A percentile compares a stretch with the other conserved stretches of the same genome.
phyloP scores from a whole-genome alignment of 2,113 vertebrate species.

The Callipepla squamata region DNA sequence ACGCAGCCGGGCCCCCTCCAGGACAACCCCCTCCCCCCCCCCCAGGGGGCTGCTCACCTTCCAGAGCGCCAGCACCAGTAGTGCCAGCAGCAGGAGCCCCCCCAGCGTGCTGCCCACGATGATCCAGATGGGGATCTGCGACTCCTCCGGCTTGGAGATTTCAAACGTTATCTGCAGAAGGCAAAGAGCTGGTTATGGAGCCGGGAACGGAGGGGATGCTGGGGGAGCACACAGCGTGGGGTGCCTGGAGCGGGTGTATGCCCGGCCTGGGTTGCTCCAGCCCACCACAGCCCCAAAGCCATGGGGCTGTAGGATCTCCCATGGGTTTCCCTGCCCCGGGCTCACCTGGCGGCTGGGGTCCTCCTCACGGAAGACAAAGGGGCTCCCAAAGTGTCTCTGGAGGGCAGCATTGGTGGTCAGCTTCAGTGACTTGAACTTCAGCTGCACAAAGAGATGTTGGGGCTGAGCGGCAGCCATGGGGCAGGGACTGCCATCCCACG shows the following conservation, averaged over 20 bases:
- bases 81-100: slow-evolving; percentile 88
- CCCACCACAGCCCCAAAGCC: accelerated
- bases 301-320: accelerated
- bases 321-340: not conserved
- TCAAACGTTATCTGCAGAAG: slow-evolving; percentile 84
- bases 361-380: slow-evolving; percentile 79
- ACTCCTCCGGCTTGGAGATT: slow-evolving; percentile 88
- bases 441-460: slow-evolving; percentile 33
- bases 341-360: slow-evolving; percentile 82
- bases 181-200: not conserved
- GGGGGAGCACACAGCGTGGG: accelerated
- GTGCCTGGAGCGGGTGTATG: not conserved
- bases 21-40: too few relatives aligned
- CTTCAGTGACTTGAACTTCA: slow-evolving; percentile 79
- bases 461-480: accelerated
- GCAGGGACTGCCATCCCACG: accelerated
- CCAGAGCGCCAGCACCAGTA: slow-evolving; percentile 91
- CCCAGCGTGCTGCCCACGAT: slow-evolving; percentile 91
- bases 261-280: accelerated
- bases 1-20: accelerated
- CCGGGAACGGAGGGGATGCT: accelerated
- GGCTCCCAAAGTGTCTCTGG: slow-evolving; percentile 79
- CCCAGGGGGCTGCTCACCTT: slow-evolving; percentile 74
- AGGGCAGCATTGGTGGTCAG: slow-evolving; percentile 59
- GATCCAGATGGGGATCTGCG: slow-evolving; percentile 87